Percentiles rank a stretch among this genome's conserved stretches.
phyloP scores from a whole-genome alignment of 2,888 invertebrate species.

The Xiphydria camelus region DNA sequence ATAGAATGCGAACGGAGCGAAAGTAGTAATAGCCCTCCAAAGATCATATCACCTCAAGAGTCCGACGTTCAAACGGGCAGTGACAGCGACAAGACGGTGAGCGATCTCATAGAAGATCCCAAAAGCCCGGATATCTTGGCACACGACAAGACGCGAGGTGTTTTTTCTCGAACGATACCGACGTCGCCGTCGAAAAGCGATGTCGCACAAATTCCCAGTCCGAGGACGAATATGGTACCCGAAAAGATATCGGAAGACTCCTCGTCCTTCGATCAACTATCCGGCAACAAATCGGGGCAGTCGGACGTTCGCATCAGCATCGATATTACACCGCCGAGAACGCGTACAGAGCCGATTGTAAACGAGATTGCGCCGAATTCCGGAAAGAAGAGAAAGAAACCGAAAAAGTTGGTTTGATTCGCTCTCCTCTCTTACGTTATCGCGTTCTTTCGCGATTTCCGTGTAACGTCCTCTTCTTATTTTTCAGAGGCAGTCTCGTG shows the following conservation, averaged over 20 bases:
- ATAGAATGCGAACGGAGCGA: slow-evolving; percentile 17
- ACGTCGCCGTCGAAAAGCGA: background rate
- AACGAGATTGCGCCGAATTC: slow-evolving; percentile 10
- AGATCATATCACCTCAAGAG: no score
- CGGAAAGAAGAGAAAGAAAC: slow-evolving; percentile 27
- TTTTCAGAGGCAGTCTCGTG: slow-evolving; percentile 39
- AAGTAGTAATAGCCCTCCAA: background rate
- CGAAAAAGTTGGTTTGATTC: slow-evolving; percentile 28
- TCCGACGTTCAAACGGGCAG: slow-evolving; percentile 9
- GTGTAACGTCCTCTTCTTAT: slow-evolving; percentile 7
- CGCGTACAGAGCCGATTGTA: background rate
- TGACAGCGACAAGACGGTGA: slow-evolving; percentile 24
- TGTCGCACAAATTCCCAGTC: background rate
- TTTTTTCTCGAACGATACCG: no score
- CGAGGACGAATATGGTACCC: background rate
- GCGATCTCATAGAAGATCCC: slow-evolving; percentile 32
- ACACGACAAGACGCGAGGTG: no score
- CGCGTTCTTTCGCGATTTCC: slow-evolving; percentile 7
- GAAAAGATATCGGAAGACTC: slow-evolving; percentile 31
- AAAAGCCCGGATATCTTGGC: slow-evolving; percentile 1
- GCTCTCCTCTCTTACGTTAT: no score
- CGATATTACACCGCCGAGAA: slow-evolving; percentile 21
- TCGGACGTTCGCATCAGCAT: slow-evolving; percentile 14
- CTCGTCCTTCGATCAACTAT: slow-evolving; percentile 3
- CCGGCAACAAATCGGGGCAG: background rate